phyloP scores from a whole-genome alignment of 1,140 invertebrate species.

The Drosophila rhopaloa region DNA sequence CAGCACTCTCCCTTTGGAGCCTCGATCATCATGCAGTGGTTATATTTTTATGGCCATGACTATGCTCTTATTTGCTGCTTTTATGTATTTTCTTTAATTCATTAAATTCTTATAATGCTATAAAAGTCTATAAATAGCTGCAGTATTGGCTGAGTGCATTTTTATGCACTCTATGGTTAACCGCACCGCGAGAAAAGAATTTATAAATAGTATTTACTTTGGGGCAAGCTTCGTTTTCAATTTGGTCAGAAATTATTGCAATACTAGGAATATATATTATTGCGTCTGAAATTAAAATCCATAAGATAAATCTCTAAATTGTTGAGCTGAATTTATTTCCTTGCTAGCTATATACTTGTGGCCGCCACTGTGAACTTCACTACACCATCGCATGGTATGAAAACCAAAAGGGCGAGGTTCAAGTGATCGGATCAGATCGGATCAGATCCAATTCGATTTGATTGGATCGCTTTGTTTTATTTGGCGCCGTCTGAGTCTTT shows the following conservation, averaged over 20 bases:
- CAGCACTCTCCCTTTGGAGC: slow-evolving; percentile 8
- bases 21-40: slow-evolving; percentile 16
- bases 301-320: too few relatives aligned
- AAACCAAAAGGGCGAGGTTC: slow-evolving; percentile 30
- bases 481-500: slow-evolving; percentile 38
- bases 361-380: slow-evolving; percentile 1
- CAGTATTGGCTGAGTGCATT: slow-evolving; percentile 19
- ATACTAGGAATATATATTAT: too few relatives aligned
- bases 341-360: not conserved
- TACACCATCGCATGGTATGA: slow-evolving; percentile 15
- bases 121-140: slow-evolving; percentile 23
- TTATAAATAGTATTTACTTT: too few relatives aligned
- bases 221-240: too few relatives aligned
- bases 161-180: not conserved
- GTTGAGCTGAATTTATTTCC: not conserved
- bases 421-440: slow-evolving; percentile 39
- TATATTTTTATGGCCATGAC: slow-evolving; percentile 27
- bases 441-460: slow-evolving; percentile 18
- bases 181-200: not conserved
- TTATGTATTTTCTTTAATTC: slow-evolving; percentile 4
- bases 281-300: too few relatives aligned
- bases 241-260: too few relatives aligned
- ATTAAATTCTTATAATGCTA: slow-evolving; percentile 5
- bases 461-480: slow-evolving; percentile 41
- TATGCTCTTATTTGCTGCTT: slow-evolving; percentile 19